A percentile compares a stretch with the other conserved stretches of the same genome.
phyloP scores from a whole-genome alignment of 2,888 invertebrate genomes.

The Agonopterix alstromeriana region DNA sequence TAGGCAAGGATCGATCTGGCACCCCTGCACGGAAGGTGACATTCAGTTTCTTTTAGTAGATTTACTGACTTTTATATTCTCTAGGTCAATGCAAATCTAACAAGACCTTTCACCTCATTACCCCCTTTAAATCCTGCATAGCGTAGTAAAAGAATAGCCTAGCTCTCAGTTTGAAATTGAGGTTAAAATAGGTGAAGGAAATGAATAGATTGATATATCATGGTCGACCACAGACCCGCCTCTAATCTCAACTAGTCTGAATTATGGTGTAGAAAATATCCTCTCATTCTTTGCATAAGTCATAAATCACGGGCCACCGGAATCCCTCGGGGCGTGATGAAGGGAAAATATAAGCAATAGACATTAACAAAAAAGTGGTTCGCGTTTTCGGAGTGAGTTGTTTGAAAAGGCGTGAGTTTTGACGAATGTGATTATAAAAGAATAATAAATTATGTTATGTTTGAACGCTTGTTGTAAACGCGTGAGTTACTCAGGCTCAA shows the following conservation, averaged over 20 bases:
- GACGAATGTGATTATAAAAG: no score
- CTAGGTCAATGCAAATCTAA: no score
- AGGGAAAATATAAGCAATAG: slow-evolving; percentile 65
- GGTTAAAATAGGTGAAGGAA: slow-evolving; percentile 23
- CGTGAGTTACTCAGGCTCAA: no score
- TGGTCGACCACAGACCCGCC: slow-evolving; percentile 41
- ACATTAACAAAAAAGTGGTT: slow-evolving; percentile 51
- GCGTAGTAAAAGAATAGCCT: no score
- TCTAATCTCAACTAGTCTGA: slow-evolving; percentile 68
- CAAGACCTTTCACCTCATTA: no score
- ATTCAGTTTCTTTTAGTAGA: no score
- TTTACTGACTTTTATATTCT: no score
- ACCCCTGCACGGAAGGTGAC: no score
- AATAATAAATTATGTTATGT: neutral
- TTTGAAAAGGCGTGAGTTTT: neutral
- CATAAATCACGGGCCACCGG: slow-evolving; percentile 65
- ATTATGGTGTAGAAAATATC: slow-evolving; percentile 71
- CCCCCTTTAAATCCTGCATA: no score
- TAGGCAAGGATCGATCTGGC: no score
- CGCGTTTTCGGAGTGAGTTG: slow-evolving; percentile 1
- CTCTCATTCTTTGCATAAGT: slow-evolving; percentile 70
- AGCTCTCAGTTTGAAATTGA: no score
- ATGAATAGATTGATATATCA: slow-evolving; percentile 58
- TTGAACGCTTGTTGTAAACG: neutral
- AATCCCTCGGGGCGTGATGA: slow-evolving; percentile 59